Base-by-base conservation (phyloP, 1,140 invertebrate species). In the Agrypnia vestita region DNA sequence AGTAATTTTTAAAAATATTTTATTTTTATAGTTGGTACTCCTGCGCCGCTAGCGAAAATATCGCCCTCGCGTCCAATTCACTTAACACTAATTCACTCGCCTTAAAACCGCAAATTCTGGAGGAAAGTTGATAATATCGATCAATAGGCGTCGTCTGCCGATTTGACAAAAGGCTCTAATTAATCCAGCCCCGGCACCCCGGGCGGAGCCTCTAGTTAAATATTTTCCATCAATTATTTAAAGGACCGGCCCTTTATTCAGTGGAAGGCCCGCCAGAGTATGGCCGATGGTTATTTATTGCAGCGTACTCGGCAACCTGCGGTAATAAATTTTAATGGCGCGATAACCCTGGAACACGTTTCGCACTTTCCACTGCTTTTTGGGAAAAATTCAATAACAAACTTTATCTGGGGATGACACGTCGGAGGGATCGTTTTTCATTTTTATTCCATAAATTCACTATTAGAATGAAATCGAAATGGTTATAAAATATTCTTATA, bases 331-430 rank as follows among this genome's bases (percentile, higher is more conserved):
- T 51, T 51, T 12, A 51, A 51, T 13, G 49, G 49, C 49, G 49
- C 49, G 49, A 51, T 51, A 51, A 12, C 3, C 1, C 11, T 51
- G 11, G 49, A 51, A 9, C 49, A 51, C 49, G n/a, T 51, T 51
- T 15, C 49, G 49, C 49, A 51, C 49, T 15, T 13, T 51, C n/a
- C 49, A 15, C 25, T 35, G 49, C 1, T 51, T 35, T 35, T 35
- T 35, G 25, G 25, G 49, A 51, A 51, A 51, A 13, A 51, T 51
- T 51, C 49, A 51, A 51, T 51, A 51, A 51, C 49, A 51, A 51
- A 51, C 49, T 51, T 51, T 51, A 13, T 51, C 49, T 51, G 49
- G 11, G n/a, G 49, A 15, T 51, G 49, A 51, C 49, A 51, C 49
- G 11, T 51, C n/a, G 49, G n/a, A 4, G 49, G 25, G 25, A 12